phyloP scores from a whole-genome alignment of 2,797 vertebrate species.

The Muraenolepis orangiensis region DNA sequence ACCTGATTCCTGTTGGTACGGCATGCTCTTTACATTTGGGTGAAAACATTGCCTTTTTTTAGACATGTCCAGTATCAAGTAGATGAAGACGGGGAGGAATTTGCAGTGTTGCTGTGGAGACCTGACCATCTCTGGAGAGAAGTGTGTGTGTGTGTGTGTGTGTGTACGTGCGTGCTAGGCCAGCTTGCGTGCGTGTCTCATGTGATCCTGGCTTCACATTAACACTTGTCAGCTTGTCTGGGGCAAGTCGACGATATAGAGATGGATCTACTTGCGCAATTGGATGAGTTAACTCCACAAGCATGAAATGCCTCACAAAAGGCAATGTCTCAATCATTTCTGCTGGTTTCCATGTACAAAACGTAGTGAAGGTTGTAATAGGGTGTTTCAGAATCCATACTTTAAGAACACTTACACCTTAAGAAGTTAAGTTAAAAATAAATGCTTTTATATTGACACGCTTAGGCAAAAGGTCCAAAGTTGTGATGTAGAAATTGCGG shows the following conservation, averaged over 20 bases:
- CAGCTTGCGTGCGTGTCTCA: too few species aligned
- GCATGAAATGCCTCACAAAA: too few species aligned
- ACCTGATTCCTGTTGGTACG: slow-evolving; percentile 38
- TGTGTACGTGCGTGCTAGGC: slow-evolving; percentile 4
- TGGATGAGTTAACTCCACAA: too few species aligned
- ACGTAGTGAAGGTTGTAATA: neutral
- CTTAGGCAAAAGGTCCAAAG: too few species aligned
- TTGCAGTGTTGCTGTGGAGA: slow-evolving; percentile 44
- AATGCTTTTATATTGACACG: too few species aligned
- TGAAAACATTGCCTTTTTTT: slow-evolving; percentile 68
- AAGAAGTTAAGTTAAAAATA: neutral
- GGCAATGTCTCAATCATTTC: too few species aligned
- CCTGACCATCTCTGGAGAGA: slow-evolving; percentile 33
- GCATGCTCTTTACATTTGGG: slow-evolving; percentile 31
- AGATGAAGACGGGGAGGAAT: slow-evolving; percentile 55
- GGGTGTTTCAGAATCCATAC: neutral
- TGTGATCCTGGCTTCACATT: neutral
- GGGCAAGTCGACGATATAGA: too few species aligned
- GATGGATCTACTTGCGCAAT: too few species aligned
- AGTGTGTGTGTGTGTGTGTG: slow-evolving; percentile 53
- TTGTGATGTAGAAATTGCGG: too few species aligned
- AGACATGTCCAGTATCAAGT: slow-evolving; percentile 62
- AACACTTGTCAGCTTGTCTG: too few species aligned
- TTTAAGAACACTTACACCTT: neutral
- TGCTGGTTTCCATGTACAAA: too few species aligned